Evolutionary conservation across 2,113 vertebrate genomes (phyloP), one percentile per base, ranked within the genome.

Genomic region (Mormyrus iriodes): DNA sequence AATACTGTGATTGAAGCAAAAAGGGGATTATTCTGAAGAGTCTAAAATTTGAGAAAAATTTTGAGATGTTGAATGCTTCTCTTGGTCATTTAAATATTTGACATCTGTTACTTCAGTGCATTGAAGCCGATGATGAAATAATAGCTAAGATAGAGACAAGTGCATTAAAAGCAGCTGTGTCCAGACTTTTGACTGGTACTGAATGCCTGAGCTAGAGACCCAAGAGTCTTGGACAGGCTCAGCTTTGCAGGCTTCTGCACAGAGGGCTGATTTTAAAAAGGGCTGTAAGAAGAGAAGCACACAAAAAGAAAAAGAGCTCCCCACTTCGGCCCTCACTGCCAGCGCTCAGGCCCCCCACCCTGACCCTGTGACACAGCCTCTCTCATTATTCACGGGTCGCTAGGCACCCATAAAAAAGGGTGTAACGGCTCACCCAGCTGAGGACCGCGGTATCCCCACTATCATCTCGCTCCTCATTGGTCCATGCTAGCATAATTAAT

Each of bases 371-470:
- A 93, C 92, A 84, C 69, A 90, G 88, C 90, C 92, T 2, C 88
- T 88, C 91, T 90, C 90, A 95, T 94, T 90, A 93, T 90, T 94
- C 91, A 94, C 39, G 91, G 94, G 93, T 95, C 94, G 95, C 91
- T 94, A 93, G 10, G 92, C 90, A 90, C 92, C 92, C 93, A 94
- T 91, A 94, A 94, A 94, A 91, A 87, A 89, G 92, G 92, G 93
- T 94, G 94, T 95, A 95, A 95, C 92, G 93, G 93, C 92, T 92
- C 94, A 91, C 92, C 93, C 93, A 91, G 92, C 86, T 79, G 89
- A 91, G 91, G 90, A 19, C 1, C 27, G 2, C 17, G 35, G 85
- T 13, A 55, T 15, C 46, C 44, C 83, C 42, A n/a, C 83, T 49
- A 24, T 44, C 46, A 31, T 35, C 85, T 35, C n/a, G 10, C 49